Conservation (phyloP, 2,888 invertebrate species). For the Aphidius colemani region DNA sequence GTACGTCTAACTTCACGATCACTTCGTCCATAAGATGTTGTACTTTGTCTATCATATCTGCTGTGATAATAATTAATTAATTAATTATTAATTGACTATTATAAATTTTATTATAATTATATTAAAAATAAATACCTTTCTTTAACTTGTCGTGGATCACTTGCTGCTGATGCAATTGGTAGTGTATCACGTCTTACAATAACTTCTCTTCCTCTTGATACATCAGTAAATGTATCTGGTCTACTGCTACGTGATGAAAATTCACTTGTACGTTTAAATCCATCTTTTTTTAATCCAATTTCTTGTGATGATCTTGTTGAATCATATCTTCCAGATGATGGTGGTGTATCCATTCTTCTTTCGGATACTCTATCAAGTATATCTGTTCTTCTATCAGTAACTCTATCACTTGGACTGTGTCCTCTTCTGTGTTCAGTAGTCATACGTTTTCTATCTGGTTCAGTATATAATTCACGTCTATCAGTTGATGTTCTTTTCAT, state of each 20-base stretch:
- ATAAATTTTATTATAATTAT: too few relatives aligned
- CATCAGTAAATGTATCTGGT: constrained; percentile 53
- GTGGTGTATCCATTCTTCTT: constrained; percentile 50
- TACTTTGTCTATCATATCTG: constrained; percentile 53
- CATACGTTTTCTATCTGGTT: constrained; percentile 55
- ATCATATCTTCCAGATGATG: constrained; percentile 53
- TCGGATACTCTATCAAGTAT: constrained; percentile 55
- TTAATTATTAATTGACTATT: too few relatives aligned
- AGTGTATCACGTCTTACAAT: constrained; percentile 54
- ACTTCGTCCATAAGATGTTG: constrained; percentile 46
- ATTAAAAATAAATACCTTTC: too few relatives aligned
- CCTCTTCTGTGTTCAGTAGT: constrained; percentile 51
- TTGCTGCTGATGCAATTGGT: constrained; percentile 44
- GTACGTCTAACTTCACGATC: constrained; percentile 56
- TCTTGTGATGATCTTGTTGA: constrained; percentile 53
- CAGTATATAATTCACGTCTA: constrained; percentile 52
- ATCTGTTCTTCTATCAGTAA: constrained; percentile 50
- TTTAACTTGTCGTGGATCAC: constrained; percentile 56
- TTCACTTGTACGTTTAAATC: constrained; percentile 51
- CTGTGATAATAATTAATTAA: constrained; percentile 5
- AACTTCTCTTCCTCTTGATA: constrained; percentile 53
- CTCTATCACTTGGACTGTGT: constrained; percentile 51
- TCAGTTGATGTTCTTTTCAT: constrained; percentile 53
- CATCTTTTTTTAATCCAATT: constrained; percentile 51
- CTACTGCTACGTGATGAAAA: constrained; percentile 54